Base-by-base conservation (phyloP, 2,888 invertebrate species). In the Sycophila texana region DNA sequence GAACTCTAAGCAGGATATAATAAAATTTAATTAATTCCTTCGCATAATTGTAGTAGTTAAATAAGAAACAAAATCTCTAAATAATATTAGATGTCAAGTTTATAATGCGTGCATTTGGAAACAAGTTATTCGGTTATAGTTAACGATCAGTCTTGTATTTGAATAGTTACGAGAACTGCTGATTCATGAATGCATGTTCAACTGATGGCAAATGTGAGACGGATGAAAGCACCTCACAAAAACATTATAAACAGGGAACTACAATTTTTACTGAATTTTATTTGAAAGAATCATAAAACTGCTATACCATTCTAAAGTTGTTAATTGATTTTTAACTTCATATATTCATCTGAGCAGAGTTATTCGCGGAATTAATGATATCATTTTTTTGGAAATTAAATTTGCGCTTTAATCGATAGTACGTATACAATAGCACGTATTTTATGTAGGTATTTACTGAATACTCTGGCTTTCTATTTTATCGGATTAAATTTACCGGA, bases 281-380 rank as follows among this genome's bases (percentile, higher is more conserved):
- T 79, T 74, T 63, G 70, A 61, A 68, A 70, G 76, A 74, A 66
- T 71, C 66, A 65, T 74, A 70, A 74, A 70, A 55, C 70, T 65
- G 22, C 16, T 63, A 13, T 58, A 74, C 79, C 74, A 79, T 70
- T 51, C 70, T 63, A 18, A 51, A 39, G n/a, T 80, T 77, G 55
- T 76, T 77, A 80, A 77, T 73, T 74, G 73, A 77, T 68, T 77
- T 68, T 47, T 47, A 77, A 68, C 51, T 77, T 73, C 77, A 73
- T 68, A 49, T 51, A 55, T 47, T 7, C 39, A 39, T 5, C 39
- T 39, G 39, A 39, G 39, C 39, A 10, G 10, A 39, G 39, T 39
- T 39, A 39, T 10, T 10, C 39, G 1, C 7, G 5, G 10, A 39
- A 39, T 10, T 10, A 10, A 39, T 26, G 10, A 39, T 39, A 10